Evolutionary conservation across 2,113 vertebrate genomes (phyloP), one percentile per base, ranked within the genome.

Genomic region (Halcyon senegalensis): DNA sequence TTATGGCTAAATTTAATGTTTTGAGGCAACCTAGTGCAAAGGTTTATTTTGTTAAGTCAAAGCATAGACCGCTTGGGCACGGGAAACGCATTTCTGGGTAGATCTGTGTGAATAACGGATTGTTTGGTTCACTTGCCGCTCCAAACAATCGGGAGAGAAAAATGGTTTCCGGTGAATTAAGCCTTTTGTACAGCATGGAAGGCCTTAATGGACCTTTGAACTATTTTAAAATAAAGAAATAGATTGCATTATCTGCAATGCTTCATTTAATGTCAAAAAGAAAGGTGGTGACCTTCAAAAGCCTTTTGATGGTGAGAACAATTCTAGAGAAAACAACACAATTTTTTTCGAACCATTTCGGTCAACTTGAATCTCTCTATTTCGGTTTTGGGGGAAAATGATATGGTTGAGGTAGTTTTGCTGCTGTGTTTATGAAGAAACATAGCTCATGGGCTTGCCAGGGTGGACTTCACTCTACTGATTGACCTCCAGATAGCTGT

Each of bases 91-190:
- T 63, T 94, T 78, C 76, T 92, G 95, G 93, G 94, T 82, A 89
- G 96, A 96, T 89, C 69, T 97, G 69, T 96, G 96, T 96, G 96
- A 96, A 97, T 93, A 94, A 95, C 1, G 0, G 81, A 96, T 97
- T 97, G 94, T 96, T 97, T 97, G 96, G 92, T 93, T 97, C 96
- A 77, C 94, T 96, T 83, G 94, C 94, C 5, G 25, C 82, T 91
- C 90, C 85, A 39, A 96, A 97, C 96, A 97, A 97, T 96, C 0
- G 70, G 94, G 95, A 41, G 93, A 97, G 96, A 97, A 97, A 97
- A 97, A 97, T 97, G 95, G 87, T 51, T 97, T 97, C 96, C 95
- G 96, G 94, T 53, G 69, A 94, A 89, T 89, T 87, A 94, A 96
- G 55, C 19, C 94, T 87, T 97, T 96, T 96, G 96, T 97, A 48